Percentiles rank a stretch among this genome's conserved stretches.
phyloP scores from a whole-genome alignment of 2,888 invertebrate species.

The Andrena trimmerana region DNA sequence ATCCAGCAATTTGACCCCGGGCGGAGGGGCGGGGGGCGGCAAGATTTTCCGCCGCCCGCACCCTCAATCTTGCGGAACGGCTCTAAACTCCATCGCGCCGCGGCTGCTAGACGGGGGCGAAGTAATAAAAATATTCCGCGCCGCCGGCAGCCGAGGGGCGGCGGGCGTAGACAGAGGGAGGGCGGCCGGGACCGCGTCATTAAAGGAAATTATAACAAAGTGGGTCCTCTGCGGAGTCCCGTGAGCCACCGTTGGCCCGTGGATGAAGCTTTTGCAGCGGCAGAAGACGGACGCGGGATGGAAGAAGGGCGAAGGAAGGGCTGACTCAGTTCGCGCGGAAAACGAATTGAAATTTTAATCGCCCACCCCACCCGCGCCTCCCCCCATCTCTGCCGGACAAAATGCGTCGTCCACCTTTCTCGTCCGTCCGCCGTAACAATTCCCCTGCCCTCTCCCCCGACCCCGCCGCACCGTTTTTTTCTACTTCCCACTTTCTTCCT shows the following conservation, averaged over 20 bases:
- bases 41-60: conserved; percentile 58
- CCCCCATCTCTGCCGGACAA: conserved; percentile 53
- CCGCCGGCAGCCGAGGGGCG: conserved; percentile 36
- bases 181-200: conserved; percentile 67
- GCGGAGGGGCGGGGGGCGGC: not conserved
- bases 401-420: conserved; percentile 65
- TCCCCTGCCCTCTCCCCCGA: conserved; percentile 44
- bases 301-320: conserved; percentile 69
- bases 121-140: conserved; percentile 75
- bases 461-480: conserved; percentile 38
- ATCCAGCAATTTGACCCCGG: conserved; percentile 52
- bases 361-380: conserved; percentile 54
- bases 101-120: conserved; percentile 59
- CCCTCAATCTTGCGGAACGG: conserved; percentile 61
- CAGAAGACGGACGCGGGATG: conserved; percentile 58
- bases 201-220: conserved; percentile 80
- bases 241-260: conserved; percentile 62
- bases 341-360: conserved; percentile 81
- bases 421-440: conserved; percentile 59
- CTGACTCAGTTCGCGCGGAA: conserved; percentile 78
- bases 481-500: conserved; percentile 29
- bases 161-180: conserved; percentile 54
- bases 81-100: conserved; percentile 55
- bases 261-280: conserved; percentile 58
- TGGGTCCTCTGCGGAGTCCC: conserved; percentile 67